These are phyloP conservation scores for Dynastes maya DNA, from an alignment of 2,888 invertebrate genomes.

Conservation along the genomic window DNA sequence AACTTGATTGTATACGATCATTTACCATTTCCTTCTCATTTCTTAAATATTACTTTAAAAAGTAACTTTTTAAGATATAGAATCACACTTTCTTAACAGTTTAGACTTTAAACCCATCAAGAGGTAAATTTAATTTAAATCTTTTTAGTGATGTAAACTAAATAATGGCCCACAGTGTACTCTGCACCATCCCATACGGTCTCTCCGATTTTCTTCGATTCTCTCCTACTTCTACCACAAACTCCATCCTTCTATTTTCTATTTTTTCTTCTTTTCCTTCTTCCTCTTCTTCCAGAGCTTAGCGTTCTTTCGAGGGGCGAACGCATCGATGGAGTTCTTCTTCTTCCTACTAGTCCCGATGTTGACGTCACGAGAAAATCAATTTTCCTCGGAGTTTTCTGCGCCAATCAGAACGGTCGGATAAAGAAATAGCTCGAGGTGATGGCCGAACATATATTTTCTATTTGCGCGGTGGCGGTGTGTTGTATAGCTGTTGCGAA, in stretches of 20 bases:
- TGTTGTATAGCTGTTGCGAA: background rate
- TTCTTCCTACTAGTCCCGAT: conserved; percentile 51
- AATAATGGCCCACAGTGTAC: no score
- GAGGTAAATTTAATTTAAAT: no score
- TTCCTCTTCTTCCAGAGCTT: background rate
- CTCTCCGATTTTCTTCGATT: background rate
- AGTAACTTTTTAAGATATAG: no score
- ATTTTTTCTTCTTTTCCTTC: no score
- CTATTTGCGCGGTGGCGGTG: conserved; percentile 43
- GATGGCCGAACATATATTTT: conserved; percentile 55
- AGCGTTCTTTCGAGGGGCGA: conserved; percentile 5
- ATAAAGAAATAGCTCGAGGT: conserved; percentile 56
- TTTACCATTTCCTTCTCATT: no score
- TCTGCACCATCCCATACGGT: background rate
- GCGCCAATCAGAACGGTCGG: conserved; percentile 56
- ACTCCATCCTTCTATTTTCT: no score
- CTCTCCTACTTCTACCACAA: background rate
- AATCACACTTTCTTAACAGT: no score
- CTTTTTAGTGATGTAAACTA: no score
- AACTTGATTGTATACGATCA: no score
- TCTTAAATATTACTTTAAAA: no score
- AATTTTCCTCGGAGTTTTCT: conserved; percentile 58
- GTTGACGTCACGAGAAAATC: conserved; percentile 61
- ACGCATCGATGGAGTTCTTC: conserved; percentile 24
- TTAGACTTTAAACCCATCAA: no score